These are phyloP conservation scores for Paratrypauchen microcephalus DNA, from an alignment of 2,797 vertebrate species.

Conservation along the genomic window DNA sequence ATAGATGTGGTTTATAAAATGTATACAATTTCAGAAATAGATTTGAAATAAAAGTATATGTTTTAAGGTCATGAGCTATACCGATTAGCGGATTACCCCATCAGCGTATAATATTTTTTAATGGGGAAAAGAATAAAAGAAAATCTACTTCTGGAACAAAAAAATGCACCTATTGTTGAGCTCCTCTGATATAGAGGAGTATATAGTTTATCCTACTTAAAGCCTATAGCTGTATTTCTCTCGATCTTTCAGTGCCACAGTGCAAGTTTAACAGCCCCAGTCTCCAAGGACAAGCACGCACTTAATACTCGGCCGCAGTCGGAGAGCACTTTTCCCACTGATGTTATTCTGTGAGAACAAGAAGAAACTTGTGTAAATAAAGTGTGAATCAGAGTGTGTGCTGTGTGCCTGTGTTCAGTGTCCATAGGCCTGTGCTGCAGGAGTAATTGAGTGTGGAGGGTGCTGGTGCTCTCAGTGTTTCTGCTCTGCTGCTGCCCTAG, in stretches of 20 bases:
- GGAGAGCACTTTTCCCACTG: slow-evolving; percentile 20
- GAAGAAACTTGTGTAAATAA: slow-evolving; percentile 45
- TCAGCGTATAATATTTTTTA: not conserved
- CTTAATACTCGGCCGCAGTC: slow-evolving; percentile 26
- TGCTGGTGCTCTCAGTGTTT: slow-evolving; percentile 47
- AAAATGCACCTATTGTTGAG: not conserved
- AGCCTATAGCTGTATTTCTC: not conserved
- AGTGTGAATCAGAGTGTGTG: slow-evolving; percentile 38
- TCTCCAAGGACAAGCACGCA: slow-evolving; percentile 27
- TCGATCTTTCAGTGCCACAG: slow-evolving; percentile 30
- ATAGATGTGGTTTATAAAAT: not conserved
- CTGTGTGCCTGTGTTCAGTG: slow-evolving; percentile 50
- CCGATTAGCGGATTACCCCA: not conserved
- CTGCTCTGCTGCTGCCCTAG: slow-evolving; percentile 55
- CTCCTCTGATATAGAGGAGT: not conserved
- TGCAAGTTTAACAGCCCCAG: slow-evolving; percentile 25
- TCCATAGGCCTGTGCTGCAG: slow-evolving; percentile 44
- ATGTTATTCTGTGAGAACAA: slow-evolving; percentile 43
- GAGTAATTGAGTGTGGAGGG: slow-evolving; percentile 61
- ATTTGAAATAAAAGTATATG: not conserved
- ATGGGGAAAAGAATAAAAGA: not conserved
- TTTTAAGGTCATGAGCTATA: no score
- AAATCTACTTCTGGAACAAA: not conserved
- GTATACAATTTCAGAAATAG: not conserved
- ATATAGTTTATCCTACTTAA: not conserved